phyloP scores from a whole-genome alignment of 2,113 vertebrate species.

The Hippoglossus stenolepis region DNA sequence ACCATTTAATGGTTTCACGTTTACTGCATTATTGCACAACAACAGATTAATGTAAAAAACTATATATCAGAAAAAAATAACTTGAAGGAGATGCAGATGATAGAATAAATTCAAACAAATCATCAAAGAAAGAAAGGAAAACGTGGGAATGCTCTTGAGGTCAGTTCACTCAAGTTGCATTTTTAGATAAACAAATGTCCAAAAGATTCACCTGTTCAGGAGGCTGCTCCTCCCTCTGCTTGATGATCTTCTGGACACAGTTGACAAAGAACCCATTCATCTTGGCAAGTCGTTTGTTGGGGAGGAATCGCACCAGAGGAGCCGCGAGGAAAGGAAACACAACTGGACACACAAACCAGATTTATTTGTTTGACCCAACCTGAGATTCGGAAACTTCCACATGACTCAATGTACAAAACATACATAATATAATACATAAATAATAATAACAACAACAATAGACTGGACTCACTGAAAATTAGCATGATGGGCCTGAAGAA shows the following conservation, averaged over 20 bases:
- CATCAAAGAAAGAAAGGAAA: too few species aligned
- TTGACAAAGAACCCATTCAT: constrained; percentile 90
- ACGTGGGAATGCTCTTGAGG: neutral
- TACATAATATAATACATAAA: neutral
- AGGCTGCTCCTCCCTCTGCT: constrained; percentile 87
- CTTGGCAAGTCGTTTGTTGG: constrained; percentile 86
- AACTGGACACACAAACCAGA: constrained; percentile 80
- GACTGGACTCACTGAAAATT: constrained; percentile 85
- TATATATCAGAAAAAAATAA: neutral
- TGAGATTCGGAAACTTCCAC: neutral
- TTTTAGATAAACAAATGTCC: neutral
- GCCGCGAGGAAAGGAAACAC: constrained; percentile 89
- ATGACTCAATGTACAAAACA: too few species aligned
- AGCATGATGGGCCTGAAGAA: constrained; percentile 87
- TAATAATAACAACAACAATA: neutral
- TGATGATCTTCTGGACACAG: constrained; percentile 87
- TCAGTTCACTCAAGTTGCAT: neutral
- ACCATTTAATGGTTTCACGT: too few species aligned
- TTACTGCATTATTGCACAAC: too few species aligned
- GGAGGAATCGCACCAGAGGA: constrained; percentile 81
- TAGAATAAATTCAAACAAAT: too few species aligned
- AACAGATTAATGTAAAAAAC: neutral
- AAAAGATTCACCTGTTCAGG: constrained; percentile 83
- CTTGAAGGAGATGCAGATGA: neutral
- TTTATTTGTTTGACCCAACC: neutral